Conservation (phyloP, 2,797 vertebrate genomes). For the Gymnocypris eckloni region DNA sequence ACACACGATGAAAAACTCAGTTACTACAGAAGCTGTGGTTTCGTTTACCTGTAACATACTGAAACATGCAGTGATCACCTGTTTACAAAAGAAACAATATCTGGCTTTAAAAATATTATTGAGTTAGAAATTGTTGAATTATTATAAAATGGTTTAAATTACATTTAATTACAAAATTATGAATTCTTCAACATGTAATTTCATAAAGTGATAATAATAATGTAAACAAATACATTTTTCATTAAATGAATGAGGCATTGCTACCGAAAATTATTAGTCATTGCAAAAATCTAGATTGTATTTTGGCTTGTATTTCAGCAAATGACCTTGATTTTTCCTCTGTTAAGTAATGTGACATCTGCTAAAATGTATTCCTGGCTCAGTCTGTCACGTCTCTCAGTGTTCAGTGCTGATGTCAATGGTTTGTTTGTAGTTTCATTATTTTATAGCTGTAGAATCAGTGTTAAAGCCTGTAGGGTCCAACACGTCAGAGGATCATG, state of each 20-base stretch:
- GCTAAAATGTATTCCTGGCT: not conserved
- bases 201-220: too few relatives aligned
- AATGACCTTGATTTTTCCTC: not conserved
- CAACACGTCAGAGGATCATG: not conserved
- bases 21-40: too few relatives aligned
- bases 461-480: not conserved
- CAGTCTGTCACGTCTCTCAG: not conserved
- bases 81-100: not conserved
- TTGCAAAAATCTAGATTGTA: not conserved
- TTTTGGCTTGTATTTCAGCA: not conserved
- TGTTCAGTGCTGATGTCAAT: not conserved
- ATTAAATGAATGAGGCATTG: not conserved
- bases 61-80: slow-evolving; percentile 1
- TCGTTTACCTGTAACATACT: slow-evolving; percentile 33
- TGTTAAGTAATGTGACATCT: not conserved
- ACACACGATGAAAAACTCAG: too few relatives aligned
- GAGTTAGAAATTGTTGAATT: too few relatives aligned
- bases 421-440: not conserved
- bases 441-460: slow-evolving; percentile 16
- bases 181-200: too few relatives aligned
- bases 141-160: too few relatives aligned
- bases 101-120: too few relatives aligned
- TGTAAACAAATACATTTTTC: too few relatives aligned
- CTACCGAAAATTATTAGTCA: too few relatives aligned
- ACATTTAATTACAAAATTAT: too few relatives aligned